phyloP scores from a whole-genome alignment of 2,888 invertebrate genomes.

The Campoletis raptor region DNA sequence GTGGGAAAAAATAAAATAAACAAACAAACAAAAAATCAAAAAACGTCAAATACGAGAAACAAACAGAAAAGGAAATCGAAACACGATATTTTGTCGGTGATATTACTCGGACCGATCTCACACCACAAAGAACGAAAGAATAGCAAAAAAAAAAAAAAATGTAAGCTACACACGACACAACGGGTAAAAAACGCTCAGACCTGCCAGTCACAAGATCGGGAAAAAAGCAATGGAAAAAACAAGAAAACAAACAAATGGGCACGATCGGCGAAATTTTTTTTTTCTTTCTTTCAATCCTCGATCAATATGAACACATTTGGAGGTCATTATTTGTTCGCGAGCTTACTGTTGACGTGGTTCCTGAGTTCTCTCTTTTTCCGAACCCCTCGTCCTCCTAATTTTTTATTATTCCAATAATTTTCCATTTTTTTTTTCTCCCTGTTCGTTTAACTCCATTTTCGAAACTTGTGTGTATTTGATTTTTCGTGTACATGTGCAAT shows the following conservation, averaged over 20 bases:
- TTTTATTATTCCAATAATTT: slow-evolving; percentile 8
- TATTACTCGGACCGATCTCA: slow-evolving; percentile 79
- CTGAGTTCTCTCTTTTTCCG: slow-evolving; percentile 72
- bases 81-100: slow-evolving; percentile 72
- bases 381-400: slow-evolving; percentile 2
- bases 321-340: slow-evolving; percentile 27
- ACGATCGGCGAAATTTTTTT: slow-evolving; percentile 41
- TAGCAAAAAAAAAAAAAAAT: slow-evolving; percentile 37
- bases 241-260: slow-evolving; percentile 15
- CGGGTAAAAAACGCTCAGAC: slow-evolving; percentile 76
- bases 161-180: slow-evolving; percentile 67
- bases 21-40: slow-evolving; percentile 20
- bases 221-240: slow-evolving; percentile 42
- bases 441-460: background rate
- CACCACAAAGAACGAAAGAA: slow-evolving; percentile 70
- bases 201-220: slow-evolving; percentile 78
- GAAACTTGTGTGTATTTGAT: slow-evolving; percentile 1
- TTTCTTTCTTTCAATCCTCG: slow-evolving; percentile 37
- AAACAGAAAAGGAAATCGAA: slow-evolving; percentile 5
- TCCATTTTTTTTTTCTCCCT: background rate
- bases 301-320: slow-evolving; percentile 26
- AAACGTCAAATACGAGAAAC: slow-evolving; percentile 22
- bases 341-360: slow-evolving; percentile 66
- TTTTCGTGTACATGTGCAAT: slow-evolving; percentile 26
- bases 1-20: slow-evolving; percentile 68